These are phyloP conservation scores for Stegodyphus dumicola DNA, from an alignment of 1,140 invertebrate species.

Conservation along the genomic window DNA sequence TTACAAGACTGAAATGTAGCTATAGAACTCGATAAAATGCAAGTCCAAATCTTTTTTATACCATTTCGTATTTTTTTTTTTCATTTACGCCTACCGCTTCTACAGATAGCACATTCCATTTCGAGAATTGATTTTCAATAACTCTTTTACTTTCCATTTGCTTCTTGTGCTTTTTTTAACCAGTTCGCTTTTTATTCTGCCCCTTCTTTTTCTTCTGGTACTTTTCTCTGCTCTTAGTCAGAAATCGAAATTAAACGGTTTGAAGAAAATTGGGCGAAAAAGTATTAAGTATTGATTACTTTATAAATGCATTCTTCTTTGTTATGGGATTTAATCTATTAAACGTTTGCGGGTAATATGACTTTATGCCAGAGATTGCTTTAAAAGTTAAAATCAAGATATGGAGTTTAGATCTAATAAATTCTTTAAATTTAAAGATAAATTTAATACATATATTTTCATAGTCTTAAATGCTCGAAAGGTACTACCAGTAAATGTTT, in stretches of 20 bases:
- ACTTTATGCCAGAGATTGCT: no score
- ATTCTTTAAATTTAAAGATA: no score
- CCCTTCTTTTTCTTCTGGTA: neutral
- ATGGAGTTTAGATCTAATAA: no score
- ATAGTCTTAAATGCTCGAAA: no score
- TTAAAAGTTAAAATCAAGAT: no score
- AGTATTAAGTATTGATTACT: neutral
- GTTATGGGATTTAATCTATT: no score
- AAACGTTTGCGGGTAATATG: no score
- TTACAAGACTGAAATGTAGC: slow-evolving; percentile 22
- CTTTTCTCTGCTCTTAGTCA: neutral
- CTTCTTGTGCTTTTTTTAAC: slow-evolving; percentile 12
- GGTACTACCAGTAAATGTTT: no score
- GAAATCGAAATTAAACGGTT: slow-evolving; percentile 41
- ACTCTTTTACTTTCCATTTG: slow-evolving; percentile 55
- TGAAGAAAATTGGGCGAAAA: slow-evolving; percentile 5
- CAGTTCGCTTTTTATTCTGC: slow-evolving; percentile 6
- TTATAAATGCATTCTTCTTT: no score
- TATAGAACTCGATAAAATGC: slow-evolving; percentile 52
- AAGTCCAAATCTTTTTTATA: slow-evolving; percentile 53
- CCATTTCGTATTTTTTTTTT: slow-evolving; percentile 38
- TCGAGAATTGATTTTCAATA: slow-evolving; percentile 54
- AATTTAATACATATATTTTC: no score
- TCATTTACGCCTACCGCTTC: slow-evolving; percentile 30
- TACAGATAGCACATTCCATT: slow-evolving; percentile 52